phyloP scores from a whole-genome alignment of 2,888 invertebrate species.

The Ctena decussata region DNA sequence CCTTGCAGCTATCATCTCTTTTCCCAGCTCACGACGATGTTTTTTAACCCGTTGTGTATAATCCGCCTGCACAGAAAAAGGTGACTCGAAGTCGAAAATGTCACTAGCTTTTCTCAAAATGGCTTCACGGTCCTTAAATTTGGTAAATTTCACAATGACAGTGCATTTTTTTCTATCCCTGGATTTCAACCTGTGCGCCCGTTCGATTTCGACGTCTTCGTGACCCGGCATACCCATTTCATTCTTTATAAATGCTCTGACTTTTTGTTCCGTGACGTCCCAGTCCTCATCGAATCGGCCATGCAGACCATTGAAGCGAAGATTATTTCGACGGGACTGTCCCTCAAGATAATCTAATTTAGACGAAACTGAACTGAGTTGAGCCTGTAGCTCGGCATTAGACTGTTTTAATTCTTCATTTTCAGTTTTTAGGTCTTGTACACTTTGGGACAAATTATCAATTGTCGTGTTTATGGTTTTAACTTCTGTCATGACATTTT shows the following conservation, averaged over 20 bases:
- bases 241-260: constrained; percentile 22
- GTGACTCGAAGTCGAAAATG: background rate
- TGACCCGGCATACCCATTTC: constrained; percentile 15
- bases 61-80: constrained; percentile 24
- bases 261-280: constrained; percentile 5
- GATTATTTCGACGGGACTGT: constrained; percentile 1
- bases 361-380: background rate
- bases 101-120: constrained; percentile 22
- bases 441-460: background rate
- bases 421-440: constrained; percentile 18
- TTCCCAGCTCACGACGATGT: constrained; percentile 18
- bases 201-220: constrained; percentile 27
- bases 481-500: background rate
- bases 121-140: constrained; percentile 16
- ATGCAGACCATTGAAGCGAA: constrained; percentile 17
- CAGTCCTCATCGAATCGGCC: constrained; percentile 7
- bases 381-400: background rate
- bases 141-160: constrained; percentile 37
- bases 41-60: constrained; percentile 9
- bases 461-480: background rate
- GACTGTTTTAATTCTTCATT: constrained; percentile 12
- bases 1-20: constrained; percentile 11
- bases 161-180: constrained; percentile 20
- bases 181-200: constrained; percentile 35
- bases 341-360: constrained; percentile 6